Percentiles rank a stretch among this genome's conserved stretches.
Conservation (phyloP, 1,140 invertebrate species). For the Brachionus calyciflorus region DNA sequence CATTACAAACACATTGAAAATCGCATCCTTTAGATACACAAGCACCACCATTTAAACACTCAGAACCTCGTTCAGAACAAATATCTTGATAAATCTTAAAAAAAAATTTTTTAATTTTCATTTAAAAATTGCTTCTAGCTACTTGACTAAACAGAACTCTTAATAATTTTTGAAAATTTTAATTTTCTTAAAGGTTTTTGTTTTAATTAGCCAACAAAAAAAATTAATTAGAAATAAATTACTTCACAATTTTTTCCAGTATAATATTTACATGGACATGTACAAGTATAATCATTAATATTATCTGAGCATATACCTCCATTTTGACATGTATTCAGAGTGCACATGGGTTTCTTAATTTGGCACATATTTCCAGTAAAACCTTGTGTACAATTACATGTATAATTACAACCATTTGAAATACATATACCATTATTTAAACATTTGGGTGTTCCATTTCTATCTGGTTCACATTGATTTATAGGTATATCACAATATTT, state of each 20-base stretch:
- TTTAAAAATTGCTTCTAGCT: too few relatives aligned
- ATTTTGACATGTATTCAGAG: conserved; percentile 20
- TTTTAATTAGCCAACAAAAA: too few relatives aligned
- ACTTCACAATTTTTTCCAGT: conserved; percentile 51
- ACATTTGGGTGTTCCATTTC: conserved; percentile 6
- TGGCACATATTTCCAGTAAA: conserved; percentile 40
- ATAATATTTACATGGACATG: conserved; percentile 48
- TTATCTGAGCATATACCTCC: neutral
- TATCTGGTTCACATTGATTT: conserved; percentile 4
- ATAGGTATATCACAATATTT: conserved; percentile 11
- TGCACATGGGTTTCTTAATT: conserved; percentile 2
- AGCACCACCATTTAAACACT: conserved; percentile 58
- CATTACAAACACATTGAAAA: conserved; percentile 61
- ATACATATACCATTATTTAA: conserved; percentile 31
- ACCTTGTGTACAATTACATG: conserved; percentile 24
- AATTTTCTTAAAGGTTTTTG: too few relatives aligned
- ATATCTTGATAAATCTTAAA: conserved; percentile 14
- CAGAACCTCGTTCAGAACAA: neutral
- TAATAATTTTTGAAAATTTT: conserved; percentile 66
- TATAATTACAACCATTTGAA: neutral
- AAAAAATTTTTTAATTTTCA: neutral
- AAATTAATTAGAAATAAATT: conserved; percentile 86
- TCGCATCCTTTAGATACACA: conserved; percentile 74
- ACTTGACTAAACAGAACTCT: too few relatives aligned
- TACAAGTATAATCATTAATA: conserved; percentile 39